Evolutionary conservation across 2,888 invertebrate genomes (phyloP).

Genomic region (Spodoptera picta): DNA sequence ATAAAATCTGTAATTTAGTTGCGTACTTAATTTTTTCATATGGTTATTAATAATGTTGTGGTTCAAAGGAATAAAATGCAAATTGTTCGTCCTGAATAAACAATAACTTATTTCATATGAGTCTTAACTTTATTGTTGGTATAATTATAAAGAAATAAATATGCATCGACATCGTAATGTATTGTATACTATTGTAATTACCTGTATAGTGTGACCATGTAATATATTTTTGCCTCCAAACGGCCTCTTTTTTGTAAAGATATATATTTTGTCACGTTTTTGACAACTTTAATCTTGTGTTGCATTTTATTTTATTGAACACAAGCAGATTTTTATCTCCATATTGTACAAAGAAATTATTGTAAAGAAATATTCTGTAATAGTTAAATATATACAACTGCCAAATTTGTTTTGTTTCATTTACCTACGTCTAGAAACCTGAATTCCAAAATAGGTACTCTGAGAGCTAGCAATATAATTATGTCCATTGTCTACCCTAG

Average conservation of each 20-base stretch:
- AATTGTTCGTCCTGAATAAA: constrained; percentile 38
- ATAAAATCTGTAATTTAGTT: constrained; percentile 32
- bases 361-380: constrained; percentile 83
- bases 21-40: constrained; percentile 51
- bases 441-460: not conserved
- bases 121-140: constrained; percentile 20
- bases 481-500: too few relatives aligned
- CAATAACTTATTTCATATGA: constrained; percentile 13
- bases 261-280: constrained; percentile 72
- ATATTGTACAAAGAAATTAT: constrained; percentile 84
- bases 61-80: constrained; percentile 62
- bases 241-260: constrained; percentile 65
- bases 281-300: constrained; percentile 73
- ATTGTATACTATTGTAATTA: constrained; percentile 59
- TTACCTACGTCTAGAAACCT: not conserved
- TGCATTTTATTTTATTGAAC: constrained; percentile 87
- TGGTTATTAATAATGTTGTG: constrained; percentile 22
- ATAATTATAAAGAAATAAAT: constrained; percentile 40
- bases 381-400: constrained; percentile 86
- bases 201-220: constrained; percentile 62
- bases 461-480: not conserved
- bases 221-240: constrained; percentile 53
- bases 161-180: constrained; percentile 47
- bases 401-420: constrained; percentile 64
- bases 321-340: constrained; percentile 76